A percentile compares a stretch with the other conserved stretches of the same genome.
These are phyloP conservation scores for Cactoblastis cactorum DNA, from an alignment of 2,888 invertebrate species.

Conservation along the genomic window DNA sequence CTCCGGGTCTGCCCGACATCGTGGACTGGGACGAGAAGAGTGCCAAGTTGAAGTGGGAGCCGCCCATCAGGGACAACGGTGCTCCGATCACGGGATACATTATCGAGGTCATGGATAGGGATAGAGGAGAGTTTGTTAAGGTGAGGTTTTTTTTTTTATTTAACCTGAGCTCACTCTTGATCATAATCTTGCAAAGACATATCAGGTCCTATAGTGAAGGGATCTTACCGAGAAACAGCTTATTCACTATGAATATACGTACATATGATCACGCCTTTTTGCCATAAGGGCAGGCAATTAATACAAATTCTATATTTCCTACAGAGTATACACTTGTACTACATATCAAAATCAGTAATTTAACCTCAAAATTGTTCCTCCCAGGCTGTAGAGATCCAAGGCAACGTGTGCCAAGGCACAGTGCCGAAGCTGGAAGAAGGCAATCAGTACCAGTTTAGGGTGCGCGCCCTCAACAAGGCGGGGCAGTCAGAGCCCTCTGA, in stretches of 20 bases:
- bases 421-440: conserved; percentile 95
- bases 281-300: too few relatives aligned
- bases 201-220: too few relatives aligned
- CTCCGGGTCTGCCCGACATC: conserved; percentile 94
- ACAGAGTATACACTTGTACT: too few relatives aligned
- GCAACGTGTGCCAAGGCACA: conserved; percentile 90
- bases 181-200: too few relatives aligned
- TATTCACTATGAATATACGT: too few relatives aligned
- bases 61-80: conserved; percentile 93
- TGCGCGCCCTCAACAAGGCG: conserved; percentile 97
- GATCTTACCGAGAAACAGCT: too few relatives aligned
- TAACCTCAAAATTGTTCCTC: too few relatives aligned
- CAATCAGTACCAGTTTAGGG: conserved; percentile 96
- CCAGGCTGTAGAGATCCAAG: conserved; percentile 88
- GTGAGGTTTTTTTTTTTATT: conserved; percentile 31
- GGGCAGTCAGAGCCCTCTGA: conserved; percentile 95
- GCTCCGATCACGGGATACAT: conserved; percentile 96
- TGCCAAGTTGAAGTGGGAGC: conserved; percentile 94
- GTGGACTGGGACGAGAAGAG: conserved; percentile 95
- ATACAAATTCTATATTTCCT: too few relatives aligned
- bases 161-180: background rate
- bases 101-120: conserved; percentile 95
- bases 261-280: too few relatives aligned
- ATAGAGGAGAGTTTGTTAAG: conserved; percentile 90
- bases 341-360: too few relatives aligned